Conservation (phyloP, 2,888 invertebrate genomes). For the Microplitis deprimator region DNA sequence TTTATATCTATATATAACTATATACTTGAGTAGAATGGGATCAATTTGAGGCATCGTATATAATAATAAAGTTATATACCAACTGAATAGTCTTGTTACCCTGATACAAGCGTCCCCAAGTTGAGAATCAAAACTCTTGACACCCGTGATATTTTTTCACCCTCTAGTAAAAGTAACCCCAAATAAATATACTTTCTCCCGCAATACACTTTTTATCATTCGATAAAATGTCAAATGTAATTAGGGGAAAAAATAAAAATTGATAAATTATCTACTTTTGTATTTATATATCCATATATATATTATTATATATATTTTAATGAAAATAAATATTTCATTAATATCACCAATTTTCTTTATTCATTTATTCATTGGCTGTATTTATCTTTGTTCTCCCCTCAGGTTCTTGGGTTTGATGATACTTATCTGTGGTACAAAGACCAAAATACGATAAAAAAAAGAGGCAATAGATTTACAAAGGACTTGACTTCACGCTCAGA, state of each 20-base stretch:
- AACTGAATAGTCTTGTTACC: constrained; percentile 56
- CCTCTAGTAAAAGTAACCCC: not conserved
- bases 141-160: constrained; percentile 31
- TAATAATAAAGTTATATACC: constrained; percentile 46
- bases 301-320: too few species aligned
- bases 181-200: not conserved
- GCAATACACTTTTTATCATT: not conserved
- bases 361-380: not conserved
- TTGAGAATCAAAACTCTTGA: constrained; percentile 48
- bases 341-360: not conserved
- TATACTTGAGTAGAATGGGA: not conserved
- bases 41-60: not conserved
- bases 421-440: constrained; percentile 79
- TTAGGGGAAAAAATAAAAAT: not conserved
- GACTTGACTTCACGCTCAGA: constrained; percentile 63
- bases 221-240: not conserved
- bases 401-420: constrained; percentile 79
- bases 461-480: constrained; percentile 73
- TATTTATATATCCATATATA: too few species aligned
- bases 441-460: constrained; percentile 76
- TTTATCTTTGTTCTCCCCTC: constrained; percentile 45
- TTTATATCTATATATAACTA: not conserved
- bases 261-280: not conserved
- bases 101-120: constrained; percentile 60
- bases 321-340: constrained; percentile 12